phyloP scores from a whole-genome alignment of 2,888 invertebrate species.

The Stenchaetothrips biformis region DNA sequence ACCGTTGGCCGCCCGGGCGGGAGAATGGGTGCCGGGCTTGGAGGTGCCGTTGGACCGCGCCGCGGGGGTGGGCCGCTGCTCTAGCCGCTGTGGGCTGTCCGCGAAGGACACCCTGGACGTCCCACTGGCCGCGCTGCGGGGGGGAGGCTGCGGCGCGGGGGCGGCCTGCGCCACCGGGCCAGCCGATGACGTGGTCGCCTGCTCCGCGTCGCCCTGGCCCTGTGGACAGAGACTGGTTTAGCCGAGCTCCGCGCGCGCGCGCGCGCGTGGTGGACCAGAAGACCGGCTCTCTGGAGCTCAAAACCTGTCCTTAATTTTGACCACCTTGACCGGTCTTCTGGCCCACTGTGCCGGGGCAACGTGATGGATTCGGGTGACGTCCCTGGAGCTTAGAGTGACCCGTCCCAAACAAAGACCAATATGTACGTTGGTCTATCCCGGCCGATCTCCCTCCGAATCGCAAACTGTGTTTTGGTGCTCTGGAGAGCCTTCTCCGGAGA shows the following conservation, averaged over 20 bases:
- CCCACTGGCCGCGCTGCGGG: conserved; percentile 5
- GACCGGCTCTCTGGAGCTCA: neutral
- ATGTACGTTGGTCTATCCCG: too few species aligned
- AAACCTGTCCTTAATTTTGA: too few species aligned
- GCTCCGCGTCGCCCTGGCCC: neutral
- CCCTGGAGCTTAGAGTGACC: too few species aligned
- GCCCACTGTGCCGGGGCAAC: too few species aligned
- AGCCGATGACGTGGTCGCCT: neutral
- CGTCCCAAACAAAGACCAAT: too few species aligned
- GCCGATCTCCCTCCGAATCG: too few species aligned
- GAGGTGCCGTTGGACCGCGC: neutral
- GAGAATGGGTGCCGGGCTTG: neutral
- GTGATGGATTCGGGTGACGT: too few species aligned
- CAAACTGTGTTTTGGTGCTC: too few species aligned
- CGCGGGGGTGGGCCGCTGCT: neutral
- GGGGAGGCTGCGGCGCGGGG: neutral
- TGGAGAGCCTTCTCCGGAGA: too few species aligned
- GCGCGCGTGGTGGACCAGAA: neutral
- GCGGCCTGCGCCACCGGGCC: neutral
- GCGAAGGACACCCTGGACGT: conserved; percentile 2
- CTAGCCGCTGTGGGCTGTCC: neutral
- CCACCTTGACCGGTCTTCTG: too few species aligned
- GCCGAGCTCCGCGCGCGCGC: neutral
- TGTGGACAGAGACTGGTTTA: neutral
- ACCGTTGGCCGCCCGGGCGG: neutral